Evolutionary conservation across 2,888 invertebrate species (phyloP), one percentile per base, ranked within the genome.

Genomic region (Griposia aprilina): DNA sequence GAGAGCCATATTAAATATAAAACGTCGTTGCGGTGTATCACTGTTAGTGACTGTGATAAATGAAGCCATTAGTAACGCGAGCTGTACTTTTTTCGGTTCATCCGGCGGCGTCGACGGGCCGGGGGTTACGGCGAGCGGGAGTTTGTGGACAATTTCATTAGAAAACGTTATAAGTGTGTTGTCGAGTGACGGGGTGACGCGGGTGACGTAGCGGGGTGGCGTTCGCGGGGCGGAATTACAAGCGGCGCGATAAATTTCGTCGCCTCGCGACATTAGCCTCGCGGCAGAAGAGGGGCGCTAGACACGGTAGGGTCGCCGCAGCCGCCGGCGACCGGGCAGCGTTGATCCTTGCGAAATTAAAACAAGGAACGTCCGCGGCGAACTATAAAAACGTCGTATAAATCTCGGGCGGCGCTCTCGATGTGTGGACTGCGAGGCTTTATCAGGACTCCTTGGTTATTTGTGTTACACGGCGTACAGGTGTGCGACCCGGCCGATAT

Each of bases 1-100:
- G 93, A 94, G 94, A 93, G 95, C 95, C 95, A 96, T 96, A 97
- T 97, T 96, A 96, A 96, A 96, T 96, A 96, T 96, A 96, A 96
- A 96, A 96, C 95, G 96, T 94, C 95, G 95, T 95, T 95, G 96
- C 95, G 96, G 96, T 96, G 96, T 97, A 97, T 96, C 96, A 96
- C 94, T 96, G 97, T 96, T 96, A 96, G 96, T 95, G 97, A 96
- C 96, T 96, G 95, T 96, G 97, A 97, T 96, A 96, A 96, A 97
- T 97, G 96, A 95, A 96, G 95, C 96, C 96, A 97, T 97, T 96
- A 96, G 97, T 96, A 96, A 96, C 95, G 96, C 95, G 96, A 96
- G 96, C 95, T 95, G 94, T 95, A 96, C 95, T 96, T 97, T 96
- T 96, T 96, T 96, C 94, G 96, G 96, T 96, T 96, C 94, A 96